Base-by-base conservation (phyloP, 2,797 vertebrate species). In the Onychomys torridus region DNA sequence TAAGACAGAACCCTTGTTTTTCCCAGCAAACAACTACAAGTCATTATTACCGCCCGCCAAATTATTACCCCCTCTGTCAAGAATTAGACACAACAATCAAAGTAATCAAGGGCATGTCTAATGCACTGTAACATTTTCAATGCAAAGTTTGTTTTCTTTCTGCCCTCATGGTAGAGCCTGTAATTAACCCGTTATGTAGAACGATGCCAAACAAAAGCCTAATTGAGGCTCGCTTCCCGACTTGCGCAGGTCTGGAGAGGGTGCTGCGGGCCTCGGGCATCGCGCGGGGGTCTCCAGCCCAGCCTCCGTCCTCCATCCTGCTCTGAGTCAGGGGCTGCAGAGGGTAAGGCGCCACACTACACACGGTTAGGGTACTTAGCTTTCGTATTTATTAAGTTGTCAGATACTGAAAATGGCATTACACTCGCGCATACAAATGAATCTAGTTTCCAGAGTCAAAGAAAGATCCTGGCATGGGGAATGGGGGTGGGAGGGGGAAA, bases 311-410 rank as follows among this genome's bases (percentile, higher is more conserved):
- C 84, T 78, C 82, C 10, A 3, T 79, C 91, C 88, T 13, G 32
- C 46, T 91, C 84, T 23, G 63, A 61, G 92, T 73, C 86, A 77
- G 90, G 95, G 95, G 91, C 97, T 96, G 86, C 63, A 93, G 96
- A 63, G 23, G 97, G 97, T 97, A 95, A 94, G 77, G 40, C 25
- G 86, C 89, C 92, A 98, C 95, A 97, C 81, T 27, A 89, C 94
- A 97, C 94, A 78, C 4, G 17, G n/a, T 59, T 23, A 96, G 93
- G 96, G 96, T 97, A 97, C 96, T 97, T 96, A 97, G 97, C 96
- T 97, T 98, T 98, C 93, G 59, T 97, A 98, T 98, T 98, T 98
- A 98, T 98, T 98, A 98, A 97, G 93, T 97, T 97, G 98, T 98
- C 96, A 96, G 98, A 97, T 97, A 97, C 93, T 97, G 97, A 97